phyloP scores from a whole-genome alignment of 2,888 invertebrate genomes.

The Aromia moschata region DNA sequence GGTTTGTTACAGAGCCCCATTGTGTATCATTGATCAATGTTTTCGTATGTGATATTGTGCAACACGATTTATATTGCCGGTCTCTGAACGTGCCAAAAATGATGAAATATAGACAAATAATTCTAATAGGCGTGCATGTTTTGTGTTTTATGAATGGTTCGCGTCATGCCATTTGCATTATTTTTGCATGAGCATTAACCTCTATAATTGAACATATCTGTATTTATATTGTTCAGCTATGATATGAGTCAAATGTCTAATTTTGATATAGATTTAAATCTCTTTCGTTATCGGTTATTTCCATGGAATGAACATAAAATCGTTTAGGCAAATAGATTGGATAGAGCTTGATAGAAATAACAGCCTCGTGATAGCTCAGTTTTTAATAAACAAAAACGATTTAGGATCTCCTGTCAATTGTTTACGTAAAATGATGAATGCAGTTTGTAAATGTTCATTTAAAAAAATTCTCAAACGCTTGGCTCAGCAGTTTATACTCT shows the following conservation, averaged over 20 bases:
- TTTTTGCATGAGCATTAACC: conserved; percentile 19
- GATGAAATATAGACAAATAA: conserved; percentile 53
- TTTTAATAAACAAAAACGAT: neutral
- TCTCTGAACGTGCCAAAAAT: conserved; percentile 50
- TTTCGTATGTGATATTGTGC: conserved; percentile 54
- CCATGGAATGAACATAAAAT: neutral
- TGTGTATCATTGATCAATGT: conserved; percentile 55
- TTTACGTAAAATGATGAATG: no score
- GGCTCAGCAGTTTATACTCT: no score
- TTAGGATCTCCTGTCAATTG: no score
- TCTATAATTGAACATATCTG: conserved; percentile 3
- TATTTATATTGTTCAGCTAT: neutral
- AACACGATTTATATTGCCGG: conserved; percentile 49
- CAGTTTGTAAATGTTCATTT: no score
- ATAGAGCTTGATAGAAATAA: neutral
- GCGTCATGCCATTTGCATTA: conserved; percentile 21
- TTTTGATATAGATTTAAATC: neutral
- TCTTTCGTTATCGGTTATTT: neutral
- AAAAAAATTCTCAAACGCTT: no score
- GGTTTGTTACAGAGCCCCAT: conserved; percentile 44
- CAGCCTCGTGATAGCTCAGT: neutral
- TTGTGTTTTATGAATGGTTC: conserved; percentile 36
- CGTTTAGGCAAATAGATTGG: no score
- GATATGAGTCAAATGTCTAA: neutral
- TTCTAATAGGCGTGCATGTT: conserved; percentile 44